phyloP scores from a whole-genome alignment of 2,113 vertebrate genomes.

The Gymnorhina tibicen region DNA sequence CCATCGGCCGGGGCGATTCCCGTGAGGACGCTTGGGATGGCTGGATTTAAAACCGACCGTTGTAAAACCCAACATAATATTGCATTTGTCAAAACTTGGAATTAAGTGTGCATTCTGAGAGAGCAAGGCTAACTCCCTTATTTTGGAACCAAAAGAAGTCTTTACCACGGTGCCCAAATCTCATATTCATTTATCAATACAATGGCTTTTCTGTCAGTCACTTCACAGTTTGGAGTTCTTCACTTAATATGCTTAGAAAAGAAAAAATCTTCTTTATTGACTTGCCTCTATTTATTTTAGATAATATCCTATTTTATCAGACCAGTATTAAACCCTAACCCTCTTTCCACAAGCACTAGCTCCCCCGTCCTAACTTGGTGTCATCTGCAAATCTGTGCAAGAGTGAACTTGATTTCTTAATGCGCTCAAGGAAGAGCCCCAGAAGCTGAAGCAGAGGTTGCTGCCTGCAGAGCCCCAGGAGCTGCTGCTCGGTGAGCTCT shows the following conservation, averaged over 20 bases:
- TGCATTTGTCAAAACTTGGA: background rate
- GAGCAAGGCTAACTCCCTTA: background rate
- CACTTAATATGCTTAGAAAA: background rate
- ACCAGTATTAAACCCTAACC: background rate
- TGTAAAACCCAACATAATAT: background rate
- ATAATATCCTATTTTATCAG: background rate
- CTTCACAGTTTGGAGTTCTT: background rate
- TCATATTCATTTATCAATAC: background rate
- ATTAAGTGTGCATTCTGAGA: background rate
- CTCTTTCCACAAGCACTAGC: background rate
- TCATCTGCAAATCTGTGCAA: background rate
- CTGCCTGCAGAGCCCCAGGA: background rate
- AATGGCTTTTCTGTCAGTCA: background rate
- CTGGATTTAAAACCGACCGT: background rate
- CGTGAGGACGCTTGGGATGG: no score
- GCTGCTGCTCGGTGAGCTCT: background rate
- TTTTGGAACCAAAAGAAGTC: background rate
- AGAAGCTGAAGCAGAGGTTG: background rate
- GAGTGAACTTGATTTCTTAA: no score
- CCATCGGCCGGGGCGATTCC: accelerated
- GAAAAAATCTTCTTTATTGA: background rate
- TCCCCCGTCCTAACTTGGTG: background rate
- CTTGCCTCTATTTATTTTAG: background rate
- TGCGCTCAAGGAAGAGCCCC: background rate
- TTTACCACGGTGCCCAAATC: background rate